Evolutionary conservation across 2,888 invertebrate genomes (phyloP).

Genomic region (Notodonta dromedarius): DNA sequence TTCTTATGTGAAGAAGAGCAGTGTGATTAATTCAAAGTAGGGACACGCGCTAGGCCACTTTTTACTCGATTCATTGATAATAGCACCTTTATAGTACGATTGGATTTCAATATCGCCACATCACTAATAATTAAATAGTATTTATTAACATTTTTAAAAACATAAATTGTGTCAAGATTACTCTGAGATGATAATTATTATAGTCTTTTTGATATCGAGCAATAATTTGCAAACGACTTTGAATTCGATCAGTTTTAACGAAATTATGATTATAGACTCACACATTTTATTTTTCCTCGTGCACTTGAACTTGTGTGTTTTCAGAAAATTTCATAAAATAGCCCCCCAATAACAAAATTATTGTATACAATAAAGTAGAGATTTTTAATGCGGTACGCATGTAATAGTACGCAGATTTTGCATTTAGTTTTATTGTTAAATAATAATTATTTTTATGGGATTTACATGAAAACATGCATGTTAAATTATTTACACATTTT

Average conservation of each 20-base stretch:
- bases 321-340: slow-evolving; percentile 33
- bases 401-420: slow-evolving; percentile 9
- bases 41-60: slow-evolving; percentile 33
- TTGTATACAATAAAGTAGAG: neutral
- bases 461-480: slow-evolving; percentile 45
- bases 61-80: slow-evolving; percentile 25
- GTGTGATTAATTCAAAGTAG: slow-evolving; percentile 55
- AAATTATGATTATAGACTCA: slow-evolving; percentile 29
- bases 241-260: slow-evolving; percentile 36
- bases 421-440: slow-evolving; percentile 26
- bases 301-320: slow-evolving; percentile 37
- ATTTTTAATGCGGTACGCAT: neutral
- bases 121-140: slow-evolving; percentile 3
- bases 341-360: neutral
- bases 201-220: slow-evolving; percentile 24
- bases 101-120: slow-evolving; percentile 13
- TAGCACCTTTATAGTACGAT: slow-evolving; percentile 23
- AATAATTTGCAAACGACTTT: slow-evolving; percentile 39
- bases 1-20: slow-evolving; percentile 20
- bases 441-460: slow-evolving; percentile 27
- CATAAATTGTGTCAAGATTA: neutral
- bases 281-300: slow-evolving; percentile 24
- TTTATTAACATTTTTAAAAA: neutral
- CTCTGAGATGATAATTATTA: neutral
- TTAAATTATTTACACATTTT: slow-evolving; percentile 42